phyloP scores from a whole-genome alignment of 2,888 invertebrate species.

The Lycia hirtaria region DNA sequence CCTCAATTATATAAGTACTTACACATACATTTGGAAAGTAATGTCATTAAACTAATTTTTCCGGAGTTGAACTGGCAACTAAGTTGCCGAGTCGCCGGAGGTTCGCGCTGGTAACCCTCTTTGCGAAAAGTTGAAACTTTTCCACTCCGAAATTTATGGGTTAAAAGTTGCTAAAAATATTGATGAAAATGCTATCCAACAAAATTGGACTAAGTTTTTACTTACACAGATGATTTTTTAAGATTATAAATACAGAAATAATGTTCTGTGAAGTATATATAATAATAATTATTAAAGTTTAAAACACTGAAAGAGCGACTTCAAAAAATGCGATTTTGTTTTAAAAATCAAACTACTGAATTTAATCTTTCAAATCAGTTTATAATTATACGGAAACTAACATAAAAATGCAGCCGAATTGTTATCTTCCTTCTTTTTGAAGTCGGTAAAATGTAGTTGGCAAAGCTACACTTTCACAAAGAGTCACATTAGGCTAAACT shows the following conservation, averaged over 20 bases:
- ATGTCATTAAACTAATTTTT: slow-evolving; percentile 21
- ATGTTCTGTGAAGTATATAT: too few species aligned
- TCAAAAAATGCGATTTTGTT: too few species aligned
- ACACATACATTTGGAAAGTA: slow-evolving; percentile 14
- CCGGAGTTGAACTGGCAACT: slow-evolving; percentile 16
- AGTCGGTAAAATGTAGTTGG: too few species aligned
- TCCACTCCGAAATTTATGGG: slow-evolving; percentile 35
- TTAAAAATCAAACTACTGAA: too few species aligned
- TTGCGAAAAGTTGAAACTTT: slow-evolving; percentile 27
- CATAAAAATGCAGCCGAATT: too few species aligned
- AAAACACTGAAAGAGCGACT: too few species aligned
- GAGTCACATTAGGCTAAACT: slow-evolving; percentile 31
- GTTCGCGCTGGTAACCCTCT: slow-evolving; percentile 23
- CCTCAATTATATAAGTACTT: neutral
- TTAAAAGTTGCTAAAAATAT: slow-evolving; percentile 27
- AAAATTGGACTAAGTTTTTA: slow-evolving; percentile 8
- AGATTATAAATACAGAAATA: neutral
- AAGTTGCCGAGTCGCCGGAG: slow-evolving; percentile 17
- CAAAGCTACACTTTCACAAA: slow-evolving; percentile 28
- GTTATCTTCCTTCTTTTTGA: too few species aligned
- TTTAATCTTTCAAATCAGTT: too few species aligned
- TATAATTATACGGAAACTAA: too few species aligned
- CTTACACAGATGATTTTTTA: neutral
- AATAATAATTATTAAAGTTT: too few species aligned
- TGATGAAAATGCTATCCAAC: slow-evolving; percentile 22